phyloP scores from a whole-genome alignment of 2,113 vertebrate genomes.

The Archocentrus centrarchus region DNA sequence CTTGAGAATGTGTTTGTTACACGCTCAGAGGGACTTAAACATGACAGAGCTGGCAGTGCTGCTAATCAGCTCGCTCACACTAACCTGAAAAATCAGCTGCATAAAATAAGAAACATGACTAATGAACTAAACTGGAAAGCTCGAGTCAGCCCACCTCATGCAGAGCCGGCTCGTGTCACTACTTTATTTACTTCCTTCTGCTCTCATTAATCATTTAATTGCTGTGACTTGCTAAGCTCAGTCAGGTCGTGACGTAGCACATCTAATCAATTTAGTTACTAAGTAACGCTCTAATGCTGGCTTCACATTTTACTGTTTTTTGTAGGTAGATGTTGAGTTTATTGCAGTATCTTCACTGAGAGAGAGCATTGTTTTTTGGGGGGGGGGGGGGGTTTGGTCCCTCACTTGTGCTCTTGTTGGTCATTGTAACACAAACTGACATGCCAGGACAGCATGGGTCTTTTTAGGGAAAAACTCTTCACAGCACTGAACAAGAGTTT shows the following conservation, averaged over 20 bases:
- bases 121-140: neutral
- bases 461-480: neutral
- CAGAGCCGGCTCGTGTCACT: neutral
- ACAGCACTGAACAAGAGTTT: neutral
- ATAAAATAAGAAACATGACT: conserved; percentile 5
- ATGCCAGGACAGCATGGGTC: neutral
- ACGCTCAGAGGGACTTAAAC: neutral
- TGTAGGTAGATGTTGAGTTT: neutral
- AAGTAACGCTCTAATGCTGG: neutral
- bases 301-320: neutral
- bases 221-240: neutral
- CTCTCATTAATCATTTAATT: conserved; percentile 13
- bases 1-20: neutral
- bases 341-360: neutral
- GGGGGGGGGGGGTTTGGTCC: too few relatives aligned
- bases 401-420: neutral
- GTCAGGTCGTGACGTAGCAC: neutral
- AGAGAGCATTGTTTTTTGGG: neutral
- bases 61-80: neutral
- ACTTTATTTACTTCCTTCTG: conserved; percentile 5
- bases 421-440: neutral
- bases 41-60: neutral
- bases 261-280: neutral
- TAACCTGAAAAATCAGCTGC: neutral
- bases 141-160: neutral